Conservation (phyloP, 2,113 vertebrate species). For the Agelaius phoeniceus region DNA sequence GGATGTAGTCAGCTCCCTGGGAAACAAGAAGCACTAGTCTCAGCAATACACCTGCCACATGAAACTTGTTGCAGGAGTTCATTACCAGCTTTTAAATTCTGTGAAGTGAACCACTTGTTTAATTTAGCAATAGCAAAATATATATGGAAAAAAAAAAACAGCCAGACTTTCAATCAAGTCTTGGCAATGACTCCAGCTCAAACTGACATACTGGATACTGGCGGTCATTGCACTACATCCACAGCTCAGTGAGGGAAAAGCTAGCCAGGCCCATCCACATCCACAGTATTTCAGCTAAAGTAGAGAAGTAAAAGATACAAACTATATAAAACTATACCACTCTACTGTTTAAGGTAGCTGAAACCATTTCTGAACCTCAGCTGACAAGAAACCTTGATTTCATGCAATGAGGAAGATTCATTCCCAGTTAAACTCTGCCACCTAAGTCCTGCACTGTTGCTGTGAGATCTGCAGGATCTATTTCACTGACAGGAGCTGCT, state of each 20-base stretch:
- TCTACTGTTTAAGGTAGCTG: neutral
- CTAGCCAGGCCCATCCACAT: neutral
- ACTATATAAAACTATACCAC: neutral
- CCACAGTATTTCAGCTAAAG: neutral
- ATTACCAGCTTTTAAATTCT: neutral
- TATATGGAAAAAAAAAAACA: neutral
- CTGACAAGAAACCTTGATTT: neutral
- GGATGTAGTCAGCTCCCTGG: neutral
- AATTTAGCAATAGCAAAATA: neutral
- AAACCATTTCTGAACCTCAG: neutral
- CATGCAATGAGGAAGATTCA: neutral
- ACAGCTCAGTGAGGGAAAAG: neutral
- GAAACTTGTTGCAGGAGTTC: neutral
- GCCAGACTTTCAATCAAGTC: neutral
- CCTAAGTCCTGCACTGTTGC: neutral
- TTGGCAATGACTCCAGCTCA: neutral
- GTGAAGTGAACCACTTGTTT: neutral
- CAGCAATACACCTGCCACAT: neutral
- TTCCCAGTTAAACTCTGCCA: neutral
- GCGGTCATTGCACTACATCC: neutral
- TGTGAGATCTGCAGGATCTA: neutral
- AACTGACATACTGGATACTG: neutral
- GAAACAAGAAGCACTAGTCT: neutral
- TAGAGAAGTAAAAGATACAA: neutral
- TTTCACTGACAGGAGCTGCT: neutral